Evolutionary conservation across 1,140 invertebrate genomes (phyloP).

Genomic region (Anastrepha ludens): DNA sequence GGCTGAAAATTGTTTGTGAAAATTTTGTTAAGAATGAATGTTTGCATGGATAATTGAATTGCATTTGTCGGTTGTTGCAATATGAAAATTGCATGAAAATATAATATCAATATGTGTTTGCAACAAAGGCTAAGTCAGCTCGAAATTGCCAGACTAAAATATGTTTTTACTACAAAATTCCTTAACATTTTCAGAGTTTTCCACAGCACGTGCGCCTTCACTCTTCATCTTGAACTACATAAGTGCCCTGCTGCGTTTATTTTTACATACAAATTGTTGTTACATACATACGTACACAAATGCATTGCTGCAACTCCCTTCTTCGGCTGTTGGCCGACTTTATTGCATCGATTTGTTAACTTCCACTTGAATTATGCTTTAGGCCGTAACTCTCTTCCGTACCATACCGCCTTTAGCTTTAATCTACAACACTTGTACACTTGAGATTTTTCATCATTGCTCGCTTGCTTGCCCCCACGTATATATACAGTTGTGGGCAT

Average conservation of each 20-base stretch:
- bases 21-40: background rate
- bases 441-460: conserved; percentile 24
- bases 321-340: background rate
- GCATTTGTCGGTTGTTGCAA: too few species aligned
- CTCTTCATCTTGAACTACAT: too few species aligned
- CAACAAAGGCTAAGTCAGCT: too few species aligned
- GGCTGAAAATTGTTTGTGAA: background rate
- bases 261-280: background rate
- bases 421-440: background rate
- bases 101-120: too few species aligned
- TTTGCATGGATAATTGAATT: background rate
- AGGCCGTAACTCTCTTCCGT: background rate
- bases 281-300: background rate
- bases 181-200: too few species aligned
- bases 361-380: conserved; percentile 45
- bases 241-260: too few species aligned
- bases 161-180: too few species aligned
- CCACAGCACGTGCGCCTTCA: too few species aligned
- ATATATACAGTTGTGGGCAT: background rate
- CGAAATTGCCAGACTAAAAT: too few species aligned
- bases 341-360: conserved; percentile 35
- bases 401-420: background rate
- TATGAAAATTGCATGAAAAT: too few species aligned
- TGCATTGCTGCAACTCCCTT: background rate
- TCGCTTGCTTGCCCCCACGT: background rate